Percentiles rank a stretch among this genome's conserved stretches.
phyloP scores from a whole-genome alignment of 2,888 invertebrate genomes.

The Trichopria drosophilae region DNA sequence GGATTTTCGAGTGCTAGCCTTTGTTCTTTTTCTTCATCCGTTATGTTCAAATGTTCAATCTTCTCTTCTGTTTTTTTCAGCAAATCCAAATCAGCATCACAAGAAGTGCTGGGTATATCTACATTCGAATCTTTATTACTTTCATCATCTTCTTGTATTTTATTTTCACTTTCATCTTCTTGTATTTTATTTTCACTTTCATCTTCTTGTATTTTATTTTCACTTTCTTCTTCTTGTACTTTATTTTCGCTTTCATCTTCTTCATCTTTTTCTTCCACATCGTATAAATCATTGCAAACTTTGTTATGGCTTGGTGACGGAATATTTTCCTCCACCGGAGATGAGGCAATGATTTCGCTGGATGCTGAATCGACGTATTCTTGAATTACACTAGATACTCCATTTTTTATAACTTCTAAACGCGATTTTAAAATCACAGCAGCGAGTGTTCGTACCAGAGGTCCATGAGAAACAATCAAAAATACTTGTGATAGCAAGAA shows the following conservation, averaged over 20 bases:
- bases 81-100: slow-evolving; percentile 15
- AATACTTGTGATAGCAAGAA: slow-evolving; percentile 94
- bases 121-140: slow-evolving; percentile 18
- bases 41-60: slow-evolving; percentile 72
- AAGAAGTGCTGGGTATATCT: slow-evolving; percentile 39
- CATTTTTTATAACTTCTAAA: slow-evolving; percentile 69
- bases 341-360: slow-evolving; percentile 65
- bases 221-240: slow-evolving; percentile 22
- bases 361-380: slow-evolving; percentile 62
- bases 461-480: slow-evolving; percentile 87
- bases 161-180: slow-evolving; percentile 8
- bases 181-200: slow-evolving; percentile 13
- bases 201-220: slow-evolving; percentile 11
- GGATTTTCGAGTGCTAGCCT: slow-evolving; percentile 53
- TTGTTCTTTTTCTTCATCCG: slow-evolving; percentile 90
- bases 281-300: slow-evolving; percentile 41
- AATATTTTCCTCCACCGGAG: slow-evolving; percentile 74
- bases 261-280: slow-evolving; percentile 21
- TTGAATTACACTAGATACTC: slow-evolving; percentile 70
- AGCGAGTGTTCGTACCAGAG: slow-evolving; percentile 86
- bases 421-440: slow-evolving; percentile 89
- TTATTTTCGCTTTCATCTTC: neutral
- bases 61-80: slow-evolving; percentile 37
- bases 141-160: slow-evolving; percentile 19
- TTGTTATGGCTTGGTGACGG: no score